Evolutionary conservation across 2,797 vertebrate species (phyloP).

Genomic region (Pseudochirops cupreus): DNA sequence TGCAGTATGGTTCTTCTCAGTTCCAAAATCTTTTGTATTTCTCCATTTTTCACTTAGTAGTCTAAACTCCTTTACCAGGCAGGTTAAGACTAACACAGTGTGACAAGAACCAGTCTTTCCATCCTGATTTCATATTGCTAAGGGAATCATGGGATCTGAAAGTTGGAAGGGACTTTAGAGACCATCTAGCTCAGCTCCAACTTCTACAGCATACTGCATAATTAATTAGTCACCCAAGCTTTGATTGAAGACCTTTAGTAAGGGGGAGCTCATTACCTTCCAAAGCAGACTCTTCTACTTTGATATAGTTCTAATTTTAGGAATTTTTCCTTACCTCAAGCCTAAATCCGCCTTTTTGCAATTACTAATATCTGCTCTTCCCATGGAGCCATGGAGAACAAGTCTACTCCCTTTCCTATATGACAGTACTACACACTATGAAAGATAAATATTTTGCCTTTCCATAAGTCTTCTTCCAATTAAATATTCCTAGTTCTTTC

Average conservation of each 20-base stretch:
- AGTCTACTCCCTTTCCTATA: background rate
- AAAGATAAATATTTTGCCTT: background rate
- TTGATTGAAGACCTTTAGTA: background rate
- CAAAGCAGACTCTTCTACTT: background rate
- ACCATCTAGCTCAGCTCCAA: background rate
- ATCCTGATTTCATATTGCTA: background rate
- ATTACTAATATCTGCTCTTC: background rate
- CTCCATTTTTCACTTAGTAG: background rate
- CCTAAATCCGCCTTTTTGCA: background rate
- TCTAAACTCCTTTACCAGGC: background rate
- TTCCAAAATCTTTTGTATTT: background rate
- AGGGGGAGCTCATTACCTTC: background rate
- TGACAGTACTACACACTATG: background rate
- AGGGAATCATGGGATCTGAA: background rate
- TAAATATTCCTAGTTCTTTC: background rate
- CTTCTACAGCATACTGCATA: background rate
- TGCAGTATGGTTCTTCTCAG: background rate
- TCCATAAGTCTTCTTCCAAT: background rate
- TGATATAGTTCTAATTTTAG: background rate
- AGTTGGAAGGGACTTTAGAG: background rate
- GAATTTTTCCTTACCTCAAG: background rate
- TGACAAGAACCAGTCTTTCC: background rate
- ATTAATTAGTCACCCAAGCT: background rate
- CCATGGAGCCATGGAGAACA: background rate
- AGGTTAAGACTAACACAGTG: background rate